Evolutionary conservation across 2,888 invertebrate species (phyloP), one percentile per base, ranked within the genome.

Genomic region (Blastobasis adustella): DNA sequence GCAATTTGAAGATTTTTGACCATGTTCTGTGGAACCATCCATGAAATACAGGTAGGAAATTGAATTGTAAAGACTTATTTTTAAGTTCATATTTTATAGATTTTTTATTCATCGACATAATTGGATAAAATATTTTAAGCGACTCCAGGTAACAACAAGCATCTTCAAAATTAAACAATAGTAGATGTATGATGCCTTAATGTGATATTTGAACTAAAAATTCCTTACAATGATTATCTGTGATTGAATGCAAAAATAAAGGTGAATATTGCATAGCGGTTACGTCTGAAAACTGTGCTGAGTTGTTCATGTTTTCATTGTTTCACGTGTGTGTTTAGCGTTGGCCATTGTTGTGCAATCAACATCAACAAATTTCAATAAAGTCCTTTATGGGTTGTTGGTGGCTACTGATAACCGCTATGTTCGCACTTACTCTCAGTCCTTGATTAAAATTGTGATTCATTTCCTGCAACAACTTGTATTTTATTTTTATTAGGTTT

Each of bases 311-410:
- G 67, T 75, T 79, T 77, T 77, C 74, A 79, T 79, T 79, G 79
- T 80, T 79, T 70, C 66, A 72, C 69, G 67, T 70, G 68, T 68
- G 60, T 77, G 78, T 79, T 77, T 79, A 70, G 74, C 67, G 63
- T 70, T 71, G 64, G 69, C 76, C 78, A 82, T 83, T 85, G 84
- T 86, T 85, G 79, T 79, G 82, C 73, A 86, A 86, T 84, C 80
- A 80, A 79, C 65, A 76, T 84, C 80, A 80, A 79, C 65, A 76
- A 76, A 82, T 83, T 84, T 80, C 85, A 86, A 86, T 87, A 85
- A 82, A 82, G 72, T 74, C 67, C 77, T 75, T 76, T 83, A 79
- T 78, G 79, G 79, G 72, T 77, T 77, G 72, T 69, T 66, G 59
- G 58, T 71, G 70, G 68, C 65, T 68, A 69, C 67, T 65, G 79